A percentile compares a stretch with the other conserved stretches of the same genome.
phyloP scores from a whole-genome alignment of 2,797 vertebrate species.

The Leptatherina wallacei region DNA sequence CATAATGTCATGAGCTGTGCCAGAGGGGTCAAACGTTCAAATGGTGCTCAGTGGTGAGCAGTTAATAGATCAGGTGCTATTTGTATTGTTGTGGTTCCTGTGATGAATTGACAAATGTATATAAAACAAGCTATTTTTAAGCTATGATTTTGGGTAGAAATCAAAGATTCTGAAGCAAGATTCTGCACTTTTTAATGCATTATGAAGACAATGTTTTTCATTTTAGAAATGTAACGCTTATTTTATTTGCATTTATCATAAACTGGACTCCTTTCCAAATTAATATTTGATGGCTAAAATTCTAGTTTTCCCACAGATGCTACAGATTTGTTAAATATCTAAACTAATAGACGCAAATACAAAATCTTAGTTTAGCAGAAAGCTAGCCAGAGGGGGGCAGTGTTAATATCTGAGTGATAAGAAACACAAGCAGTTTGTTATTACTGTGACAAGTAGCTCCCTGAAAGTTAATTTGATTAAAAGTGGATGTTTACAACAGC shows the following conservation, averaged over 20 bases:
- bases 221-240: not conserved
- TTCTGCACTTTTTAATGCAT: not conserved
- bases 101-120: slow-evolving; percentile 44
- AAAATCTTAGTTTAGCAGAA: slow-evolving; percentile 4
- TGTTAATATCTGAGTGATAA: slow-evolving; percentile 58
- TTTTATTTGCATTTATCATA: not conserved
- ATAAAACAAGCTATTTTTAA: slow-evolving; percentile 17
- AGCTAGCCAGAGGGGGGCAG: slow-evolving; percentile 73
- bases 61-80: slow-evolving; percentile 78
- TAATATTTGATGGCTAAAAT: not conserved
- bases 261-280: not conserved
- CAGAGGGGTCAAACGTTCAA: slow-evolving; percentile 83
- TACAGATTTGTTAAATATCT: not conserved
- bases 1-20: slow-evolving; percentile 81
- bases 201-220: not conserved
- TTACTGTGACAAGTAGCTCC: not conserved
- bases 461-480: not conserved
- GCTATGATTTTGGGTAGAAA: not conserved
- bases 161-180: not conserved
- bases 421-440: slow-evolving; percentile 34
- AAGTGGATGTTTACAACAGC: not conserved
- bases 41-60: slow-evolving; percentile 76
- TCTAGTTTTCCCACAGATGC: not conserved
- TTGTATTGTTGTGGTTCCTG: slow-evolving; percentile 68
- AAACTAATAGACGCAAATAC: slow-evolving; percentile 6